Conservation (phyloP, 2,113 vertebrate species). For the Heptranchias perlo region DNA sequence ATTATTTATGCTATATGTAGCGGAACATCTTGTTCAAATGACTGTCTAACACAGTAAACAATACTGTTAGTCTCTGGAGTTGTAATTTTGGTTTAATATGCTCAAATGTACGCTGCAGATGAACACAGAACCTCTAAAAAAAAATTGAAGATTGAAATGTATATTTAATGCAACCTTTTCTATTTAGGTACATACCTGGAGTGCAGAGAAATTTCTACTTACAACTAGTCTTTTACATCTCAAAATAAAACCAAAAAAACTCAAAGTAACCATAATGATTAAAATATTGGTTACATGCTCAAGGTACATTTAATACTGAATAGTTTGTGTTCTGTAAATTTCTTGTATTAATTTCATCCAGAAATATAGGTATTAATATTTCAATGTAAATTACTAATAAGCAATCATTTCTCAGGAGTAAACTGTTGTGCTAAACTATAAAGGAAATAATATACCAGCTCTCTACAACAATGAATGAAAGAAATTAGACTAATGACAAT, state of each 20-base stretch:
- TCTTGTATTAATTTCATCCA: background rate
- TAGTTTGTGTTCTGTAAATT: background rate
- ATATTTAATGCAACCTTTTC: background rate
- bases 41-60: background rate
- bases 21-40: slow-evolving; percentile 21
- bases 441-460: background rate
- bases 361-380: background rate
- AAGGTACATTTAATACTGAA: background rate
- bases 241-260: background rate
- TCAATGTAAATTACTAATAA: background rate
- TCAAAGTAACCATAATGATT: slow-evolving; percentile 7
- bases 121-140: background rate
- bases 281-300: background rate
- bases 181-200: background rate
- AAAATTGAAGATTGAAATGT: background rate
- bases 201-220: background rate
- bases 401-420: background rate
- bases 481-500: background rate
- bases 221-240: background rate
- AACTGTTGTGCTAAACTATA: background rate
- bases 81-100: background rate
- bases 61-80: slow-evolving; percentile 21
- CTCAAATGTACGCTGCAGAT: background rate
- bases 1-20: slow-evolving; percentile 35
- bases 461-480: background rate